These are phyloP conservation scores for Alosa alosa DNA, from an alignment of 2,113 vertebrate genomes.

Conservation along the genomic window DNA sequence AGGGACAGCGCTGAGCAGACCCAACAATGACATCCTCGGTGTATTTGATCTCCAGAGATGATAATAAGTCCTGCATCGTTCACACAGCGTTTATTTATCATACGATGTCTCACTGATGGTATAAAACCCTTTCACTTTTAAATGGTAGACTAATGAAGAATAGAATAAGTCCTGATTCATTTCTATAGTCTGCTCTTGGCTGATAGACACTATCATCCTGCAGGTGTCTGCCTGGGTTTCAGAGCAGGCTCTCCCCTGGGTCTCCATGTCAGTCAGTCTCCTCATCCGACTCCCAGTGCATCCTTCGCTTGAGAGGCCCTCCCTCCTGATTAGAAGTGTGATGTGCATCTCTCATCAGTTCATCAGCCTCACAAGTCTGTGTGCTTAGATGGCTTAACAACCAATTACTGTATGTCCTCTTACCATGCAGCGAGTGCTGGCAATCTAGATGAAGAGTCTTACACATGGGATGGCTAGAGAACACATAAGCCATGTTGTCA, in stretches of 20 bases:
- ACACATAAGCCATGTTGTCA: neutral
- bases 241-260: neutral
- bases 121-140: neutral
- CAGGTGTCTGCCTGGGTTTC: neutral
- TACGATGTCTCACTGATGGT: neutral
- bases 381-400: conserved; percentile 3
- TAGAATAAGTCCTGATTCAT: neutral
- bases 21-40: neutral
- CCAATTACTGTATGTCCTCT: neutral
- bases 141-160: neutral
- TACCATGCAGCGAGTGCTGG: neutral
- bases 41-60: neutral
- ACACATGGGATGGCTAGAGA: neutral
- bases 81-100: neutral
- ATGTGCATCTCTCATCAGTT: conserved; percentile 12
- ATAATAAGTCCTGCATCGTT: neutral
- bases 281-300: neutral
- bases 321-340: conserved; percentile 15
- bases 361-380: conserved; percentile 11
- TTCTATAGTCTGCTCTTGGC: neutral
- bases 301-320: neutral
- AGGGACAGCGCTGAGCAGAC: neutral
- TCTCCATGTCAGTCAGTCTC: neutral
- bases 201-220: neutral
- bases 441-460: neutral